Percentiles rank a stretch among this genome's conserved stretches.
These are phyloP conservation scores for Heliconius sara DNA, from an alignment of 2,888 invertebrate genomes.

Conservation along the genomic window DNA sequence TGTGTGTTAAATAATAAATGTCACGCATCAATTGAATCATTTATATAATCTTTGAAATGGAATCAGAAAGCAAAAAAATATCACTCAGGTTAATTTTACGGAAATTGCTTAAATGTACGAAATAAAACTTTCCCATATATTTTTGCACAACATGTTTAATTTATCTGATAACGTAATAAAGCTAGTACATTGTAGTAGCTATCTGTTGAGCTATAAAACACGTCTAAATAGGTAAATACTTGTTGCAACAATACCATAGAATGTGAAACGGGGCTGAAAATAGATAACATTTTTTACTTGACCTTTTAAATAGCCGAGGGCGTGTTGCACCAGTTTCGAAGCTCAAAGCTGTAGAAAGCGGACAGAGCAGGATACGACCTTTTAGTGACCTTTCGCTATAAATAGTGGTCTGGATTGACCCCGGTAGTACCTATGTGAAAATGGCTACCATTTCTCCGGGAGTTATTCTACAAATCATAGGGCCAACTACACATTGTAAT, in stretches of 20 bases:
- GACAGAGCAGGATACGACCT: conserved; percentile 77
- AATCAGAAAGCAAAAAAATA: neutral
- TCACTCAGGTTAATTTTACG: neutral
- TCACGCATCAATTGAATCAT: conserved; percentile 23
- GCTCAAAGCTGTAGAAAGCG: conserved; percentile 71
- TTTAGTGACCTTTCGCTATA: conserved; percentile 75
- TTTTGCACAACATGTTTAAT: neutral
- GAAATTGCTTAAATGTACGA: neutral
- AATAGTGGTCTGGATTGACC: conserved; percentile 64
- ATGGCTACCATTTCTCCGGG: conserved; percentile 73
- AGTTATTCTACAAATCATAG: conserved; percentile 62
- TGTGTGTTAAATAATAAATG: conserved; percentile 18
- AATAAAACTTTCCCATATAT: neutral
- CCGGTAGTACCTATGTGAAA: conserved; percentile 66
- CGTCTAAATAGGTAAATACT: neutral
- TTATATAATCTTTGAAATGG: neutral
- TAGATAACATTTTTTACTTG: conserved; percentile 39
- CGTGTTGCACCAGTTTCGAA: conserved; percentile 70
- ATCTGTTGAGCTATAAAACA: neutral
- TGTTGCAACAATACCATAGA: conserved; percentile 31
- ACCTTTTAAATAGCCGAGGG: conserved; percentile 57
- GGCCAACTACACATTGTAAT: conserved; percentile 42
- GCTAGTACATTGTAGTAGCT: neutral
- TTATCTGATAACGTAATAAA: neutral
- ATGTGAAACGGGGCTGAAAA: conserved; percentile 30